phyloP scores from a whole-genome alignment of 2,797 vertebrate genomes.

The Astyanax mexicanus region DNA sequence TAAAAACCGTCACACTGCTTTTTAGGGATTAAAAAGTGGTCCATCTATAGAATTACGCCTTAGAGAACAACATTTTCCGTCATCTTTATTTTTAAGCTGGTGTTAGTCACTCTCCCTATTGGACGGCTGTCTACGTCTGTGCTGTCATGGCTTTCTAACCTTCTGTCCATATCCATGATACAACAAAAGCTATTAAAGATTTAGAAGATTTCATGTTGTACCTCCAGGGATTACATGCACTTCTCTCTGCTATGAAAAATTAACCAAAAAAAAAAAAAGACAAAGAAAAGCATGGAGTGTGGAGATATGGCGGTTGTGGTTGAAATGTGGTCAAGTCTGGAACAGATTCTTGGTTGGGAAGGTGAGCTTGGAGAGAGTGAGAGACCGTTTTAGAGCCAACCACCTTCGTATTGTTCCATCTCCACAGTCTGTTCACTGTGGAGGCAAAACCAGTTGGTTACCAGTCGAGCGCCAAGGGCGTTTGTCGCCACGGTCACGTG shows the following conservation, averaged over 20 bases:
- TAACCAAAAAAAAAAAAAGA: background rate
- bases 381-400: background rate
- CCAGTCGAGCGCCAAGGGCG: slow-evolving; percentile 34
- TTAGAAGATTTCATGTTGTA: background rate
- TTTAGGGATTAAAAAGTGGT: background rate
- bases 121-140: background rate
- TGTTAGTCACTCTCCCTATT: background rate
- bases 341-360: background rate
- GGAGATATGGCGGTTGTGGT: background rate
- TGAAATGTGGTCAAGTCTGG: background rate
- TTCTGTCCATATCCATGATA: background rate
- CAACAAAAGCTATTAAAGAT: background rate
- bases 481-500: slow-evolving; percentile 14
- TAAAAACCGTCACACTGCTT: background rate
- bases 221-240: background rate
- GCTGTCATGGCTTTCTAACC: background rate
- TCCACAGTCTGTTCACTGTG: background rate
- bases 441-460: slow-evolving; percentile 19
- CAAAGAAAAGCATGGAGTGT: background rate
- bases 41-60: background rate
- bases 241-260: background rate
- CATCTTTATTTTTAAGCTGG: background rate
- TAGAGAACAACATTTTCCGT: background rate
- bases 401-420: background rate
- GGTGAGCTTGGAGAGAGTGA: background rate